phyloP scores from a whole-genome alignment of 1,140 invertebrate genomes.

The Littorina saxatilis region DNA sequence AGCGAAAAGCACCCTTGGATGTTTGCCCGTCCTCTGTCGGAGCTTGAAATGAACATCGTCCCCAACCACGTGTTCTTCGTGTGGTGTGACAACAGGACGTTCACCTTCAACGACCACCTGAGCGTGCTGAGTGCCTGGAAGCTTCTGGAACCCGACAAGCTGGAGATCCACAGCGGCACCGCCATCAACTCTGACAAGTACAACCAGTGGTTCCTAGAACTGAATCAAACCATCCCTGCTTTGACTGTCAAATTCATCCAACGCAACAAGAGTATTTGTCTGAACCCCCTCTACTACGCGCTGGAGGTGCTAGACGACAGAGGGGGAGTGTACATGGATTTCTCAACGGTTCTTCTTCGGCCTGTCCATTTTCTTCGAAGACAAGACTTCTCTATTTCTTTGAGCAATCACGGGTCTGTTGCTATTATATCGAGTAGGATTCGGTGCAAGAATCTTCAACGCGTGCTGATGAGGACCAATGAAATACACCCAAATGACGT shows the following conservation, averaged over 20 bases:
- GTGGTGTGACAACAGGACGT: constrained; percentile 36
- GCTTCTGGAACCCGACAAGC: constrained; percentile 55
- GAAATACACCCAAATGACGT: not conserved
- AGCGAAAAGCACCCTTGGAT: constrained; percentile 3
- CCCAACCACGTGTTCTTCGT: constrained; percentile 38
- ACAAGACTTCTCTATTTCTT: constrained; percentile 33
- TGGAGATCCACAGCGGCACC: constrained; percentile 50
- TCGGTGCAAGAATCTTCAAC: not conserved
- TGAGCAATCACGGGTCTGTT: not conserved
- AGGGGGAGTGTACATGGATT: constrained; percentile 59
- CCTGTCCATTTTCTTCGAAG: constrained; percentile 39
- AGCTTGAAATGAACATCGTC: constrained; percentile 42
- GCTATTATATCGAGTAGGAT: not conserved
- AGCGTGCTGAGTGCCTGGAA: constrained; percentile 55
- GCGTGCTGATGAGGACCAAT: not conserved
- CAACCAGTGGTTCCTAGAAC: constrained; percentile 55
- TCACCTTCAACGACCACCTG: constrained; percentile 34
- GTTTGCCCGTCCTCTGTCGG: constrained; percentile 50
- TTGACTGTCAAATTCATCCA: constrained; percentile 48
- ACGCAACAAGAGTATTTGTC: constrained; percentile 40
- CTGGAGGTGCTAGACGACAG: constrained; percentile 56
- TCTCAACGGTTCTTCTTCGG: constrained; percentile 50
- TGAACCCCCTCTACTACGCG: constrained; percentile 48
- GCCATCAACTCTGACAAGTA: constrained; percentile 50
- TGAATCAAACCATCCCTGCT: constrained; percentile 46